Evolutionary conservation across 2,797 vertebrate species (phyloP), one percentile per base, ranked within the genome.

Genomic region (Smutsia temminckii): DNA sequence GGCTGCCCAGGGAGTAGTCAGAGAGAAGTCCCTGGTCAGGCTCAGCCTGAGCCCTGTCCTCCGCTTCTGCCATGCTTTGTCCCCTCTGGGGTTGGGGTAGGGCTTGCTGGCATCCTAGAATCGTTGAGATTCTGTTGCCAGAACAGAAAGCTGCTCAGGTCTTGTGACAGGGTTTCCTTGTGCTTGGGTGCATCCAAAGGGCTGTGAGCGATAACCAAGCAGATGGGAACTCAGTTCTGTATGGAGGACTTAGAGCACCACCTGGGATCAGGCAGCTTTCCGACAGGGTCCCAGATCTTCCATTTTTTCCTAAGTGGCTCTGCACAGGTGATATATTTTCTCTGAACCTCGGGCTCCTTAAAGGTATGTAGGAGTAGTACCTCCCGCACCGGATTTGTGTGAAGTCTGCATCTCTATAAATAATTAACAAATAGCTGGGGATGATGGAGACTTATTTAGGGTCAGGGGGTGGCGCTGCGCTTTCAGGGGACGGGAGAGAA

Each of bases 1-100:
- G 95, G 8, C 53, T 88, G 95, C 91, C 93, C 9, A 23, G 95
- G 97, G 97, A 97, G 93, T 93, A 9, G 90, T 92, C 92, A 81
- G 96, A 78, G 3, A 93, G 92, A 95, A 89, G 74, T 1, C 53
- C 34, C 55, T 37, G 95, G 27, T 51, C 64, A 18, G 68, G 53
- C 46, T 46, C 27, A 23, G 10, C 23, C 12, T 0, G 0, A 55
- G 29, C 34, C 53, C 53, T 46, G 37, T 49, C 12, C 46, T 34
- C 27, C 32, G 14, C 37, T 40, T 34, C 66, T 66, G 49, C 49
- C 57, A 18, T 6, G 1, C 3, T 34, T 72, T 77, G 40, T 68
- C 40, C 29, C 42, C 20, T 27, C 1, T 27, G 34, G 12, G 6
- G 32, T 46, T 18, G 79, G 14, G 40, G 42, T 40, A 17, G n/a